Evolutionary conservation across 2,888 invertebrate species (phyloP).

Genomic region (Drosophila anomelani): DNA sequence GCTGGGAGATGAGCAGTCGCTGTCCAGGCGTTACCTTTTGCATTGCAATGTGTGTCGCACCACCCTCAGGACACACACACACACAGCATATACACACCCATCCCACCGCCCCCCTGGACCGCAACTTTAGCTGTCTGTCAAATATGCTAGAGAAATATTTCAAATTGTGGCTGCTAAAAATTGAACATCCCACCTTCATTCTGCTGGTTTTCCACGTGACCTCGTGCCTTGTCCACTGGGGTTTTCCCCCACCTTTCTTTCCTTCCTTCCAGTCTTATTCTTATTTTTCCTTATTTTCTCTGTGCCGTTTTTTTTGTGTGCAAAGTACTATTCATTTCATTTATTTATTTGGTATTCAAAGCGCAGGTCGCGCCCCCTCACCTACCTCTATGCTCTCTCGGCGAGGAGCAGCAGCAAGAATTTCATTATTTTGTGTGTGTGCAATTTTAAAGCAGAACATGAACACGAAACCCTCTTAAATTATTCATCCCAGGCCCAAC

Average conservation of each 20-base stretch:
- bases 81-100: neutral
- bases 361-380: conserved; percentile 60
- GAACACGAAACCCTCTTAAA: conserved; percentile 39
- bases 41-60: conserved; percentile 60
- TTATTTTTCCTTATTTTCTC: conserved; percentile 3
- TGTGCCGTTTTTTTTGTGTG: neutral
- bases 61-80: neutral
- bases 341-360: conserved; percentile 79
- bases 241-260: conserved; percentile 12
- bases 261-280: neutral
- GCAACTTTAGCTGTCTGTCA: conserved; percentile 79
- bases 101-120: conserved; percentile 38
- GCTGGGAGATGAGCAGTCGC: conserved; percentile 23
- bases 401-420: conserved; percentile 50
- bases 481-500: conserved; percentile 30
- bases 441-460: conserved; percentile 64
- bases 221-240: conserved; percentile 41
- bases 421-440: conserved; percentile 68
- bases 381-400: conserved; percentile 31
- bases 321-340: conserved; percentile 66
- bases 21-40: conserved; percentile 53
- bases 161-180: conserved; percentile 80
- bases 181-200: conserved; percentile 58
- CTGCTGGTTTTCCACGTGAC: conserved; percentile 22
- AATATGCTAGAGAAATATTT: conserved; percentile 78